Evolutionary conservation across 2,113 vertebrate species (phyloP).

Genomic region (Tetrax tetrax): DNA sequence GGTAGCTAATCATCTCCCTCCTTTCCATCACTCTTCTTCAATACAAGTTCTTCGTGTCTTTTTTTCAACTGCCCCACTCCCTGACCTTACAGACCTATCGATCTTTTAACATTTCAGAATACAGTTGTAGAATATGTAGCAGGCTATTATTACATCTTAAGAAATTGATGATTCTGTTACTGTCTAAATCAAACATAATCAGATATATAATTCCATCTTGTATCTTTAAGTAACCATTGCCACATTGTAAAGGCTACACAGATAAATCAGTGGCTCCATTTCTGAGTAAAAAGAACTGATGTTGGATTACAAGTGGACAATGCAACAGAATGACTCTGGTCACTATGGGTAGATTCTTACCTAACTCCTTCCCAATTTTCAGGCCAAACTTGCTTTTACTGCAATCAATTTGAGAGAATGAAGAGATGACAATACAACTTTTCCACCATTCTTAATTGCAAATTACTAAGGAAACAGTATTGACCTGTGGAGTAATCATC

Average conservation of each 20-base stretch:
- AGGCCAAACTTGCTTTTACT: neutral
- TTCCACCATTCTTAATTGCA: neutral
- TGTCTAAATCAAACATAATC: constrained; percentile 53
- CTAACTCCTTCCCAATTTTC: neutral
- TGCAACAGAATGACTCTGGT: neutral
- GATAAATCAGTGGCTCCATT: neutral
- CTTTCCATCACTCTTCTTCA: neutral
- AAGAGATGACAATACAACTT: neutral
- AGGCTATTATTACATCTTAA: constrained; percentile 21
- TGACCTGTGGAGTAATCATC: neutral
- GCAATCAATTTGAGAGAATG: neutral
- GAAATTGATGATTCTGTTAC: constrained; percentile 43
- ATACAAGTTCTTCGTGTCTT: neutral
- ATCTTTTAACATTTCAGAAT: constrained; percentile 13
- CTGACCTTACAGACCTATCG: neutral
- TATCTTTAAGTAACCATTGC: constrained; percentile 28
- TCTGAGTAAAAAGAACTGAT: neutral
- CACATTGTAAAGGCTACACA: neutral
- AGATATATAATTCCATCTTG: constrained; percentile 28
- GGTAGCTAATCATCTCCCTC: neutral
- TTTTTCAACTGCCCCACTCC: neutral
- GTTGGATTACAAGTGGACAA: neutral
- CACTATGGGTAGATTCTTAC: neutral
- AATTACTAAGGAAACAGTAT: neutral
- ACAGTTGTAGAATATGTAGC: neutral